A percentile compares a stretch with the other conserved stretches of the same genome.
Conservation (phyloP, 1,140 invertebrate genomes). For the Drosophila ohnishii region DNA sequence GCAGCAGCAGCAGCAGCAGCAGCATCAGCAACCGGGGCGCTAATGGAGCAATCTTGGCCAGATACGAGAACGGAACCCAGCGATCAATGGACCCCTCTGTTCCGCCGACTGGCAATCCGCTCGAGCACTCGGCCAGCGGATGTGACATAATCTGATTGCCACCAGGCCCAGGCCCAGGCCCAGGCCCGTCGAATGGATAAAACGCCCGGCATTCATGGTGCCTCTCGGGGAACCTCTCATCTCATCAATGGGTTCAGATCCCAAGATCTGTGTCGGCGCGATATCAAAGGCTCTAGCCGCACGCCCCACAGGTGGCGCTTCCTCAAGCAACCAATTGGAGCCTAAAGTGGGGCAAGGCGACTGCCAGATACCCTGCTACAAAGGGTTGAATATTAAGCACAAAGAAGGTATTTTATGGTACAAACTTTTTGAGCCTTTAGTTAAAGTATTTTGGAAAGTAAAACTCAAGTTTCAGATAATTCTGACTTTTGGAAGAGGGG, state of each 20-base stretch:
- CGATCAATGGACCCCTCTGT: conserved; percentile 71
- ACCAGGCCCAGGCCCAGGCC: conserved; percentile 8
- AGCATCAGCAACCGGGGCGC: conserved; percentile 36
- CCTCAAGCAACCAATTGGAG: conserved; percentile 34
- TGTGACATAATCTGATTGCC: conserved; percentile 73
- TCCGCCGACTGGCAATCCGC: conserved; percentile 32
- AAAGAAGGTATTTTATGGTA: too few species aligned
- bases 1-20: conserved; percentile 45
- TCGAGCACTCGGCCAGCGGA: conserved; percentile 50
- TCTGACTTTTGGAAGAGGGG: too few species aligned
- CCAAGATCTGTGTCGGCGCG: conserved; percentile 71
- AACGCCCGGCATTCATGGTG: conserved; percentile 65
- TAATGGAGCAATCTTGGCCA: conserved; percentile 62
- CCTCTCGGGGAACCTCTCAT: conserved; percentile 14
- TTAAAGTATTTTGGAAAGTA: too few species aligned
- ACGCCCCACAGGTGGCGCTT: conserved; percentile 73
- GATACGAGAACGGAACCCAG: conserved; percentile 36
- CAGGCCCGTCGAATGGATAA: conserved; percentile 50
- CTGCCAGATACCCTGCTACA: conserved; percentile 28
- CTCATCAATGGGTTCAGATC: conserved; percentile 46
- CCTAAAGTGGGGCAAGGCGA: conserved; percentile 30
- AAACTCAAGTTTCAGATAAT: not conserved
- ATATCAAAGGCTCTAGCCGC: conserved; percentile 60
- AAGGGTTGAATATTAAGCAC: not conserved
- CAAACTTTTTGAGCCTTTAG: not conserved